A percentile compares a stretch with the other conserved stretches of the same genome.
Conservation (phyloP, 2,797 vertebrate species). For the Oreortyx pictus region DNA sequence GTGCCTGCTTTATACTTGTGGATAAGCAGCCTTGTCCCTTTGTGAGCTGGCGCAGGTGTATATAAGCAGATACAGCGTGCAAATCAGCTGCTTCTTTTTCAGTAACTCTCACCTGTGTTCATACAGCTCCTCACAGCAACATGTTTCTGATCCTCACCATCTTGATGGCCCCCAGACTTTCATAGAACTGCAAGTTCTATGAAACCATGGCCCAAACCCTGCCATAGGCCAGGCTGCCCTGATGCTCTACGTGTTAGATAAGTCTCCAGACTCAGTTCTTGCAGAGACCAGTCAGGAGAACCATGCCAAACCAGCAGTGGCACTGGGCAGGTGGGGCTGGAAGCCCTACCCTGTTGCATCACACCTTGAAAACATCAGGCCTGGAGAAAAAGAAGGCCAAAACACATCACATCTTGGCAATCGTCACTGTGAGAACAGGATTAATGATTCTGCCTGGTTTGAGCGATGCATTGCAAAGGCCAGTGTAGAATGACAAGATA, state of each 20-base stretch:
- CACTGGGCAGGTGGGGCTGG: not conserved
- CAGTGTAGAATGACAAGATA: not conserved
- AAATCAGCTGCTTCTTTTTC: not conserved
- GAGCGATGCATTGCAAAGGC: not conserved
- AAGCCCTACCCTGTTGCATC: not conserved
- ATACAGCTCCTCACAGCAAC: not conserved
- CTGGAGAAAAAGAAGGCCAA: not conserved
- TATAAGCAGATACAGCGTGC: not conserved
- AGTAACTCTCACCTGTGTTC: not conserved
- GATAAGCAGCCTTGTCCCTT: not conserved
- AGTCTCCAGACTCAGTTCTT: not conserved
- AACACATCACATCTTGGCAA: not conserved
- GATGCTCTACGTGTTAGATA: not conserved
- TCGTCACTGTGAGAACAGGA: no score
- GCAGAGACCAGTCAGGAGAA: not conserved
- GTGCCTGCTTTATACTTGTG: not conserved
- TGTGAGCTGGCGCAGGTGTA: not conserved
- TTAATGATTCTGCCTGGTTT: not conserved
- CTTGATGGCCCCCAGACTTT: not conserved
- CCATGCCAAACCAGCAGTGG: not conserved
- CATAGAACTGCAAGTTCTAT: no score
- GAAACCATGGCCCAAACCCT: no score
- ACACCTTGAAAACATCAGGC: not conserved
- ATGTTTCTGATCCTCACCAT: not conserved
- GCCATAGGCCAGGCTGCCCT: not conserved